These are phyloP conservation scores for Tineola bisselliella DNA, from an alignment of 2,888 invertebrate genomes.

Conservation along the genomic window DNA sequence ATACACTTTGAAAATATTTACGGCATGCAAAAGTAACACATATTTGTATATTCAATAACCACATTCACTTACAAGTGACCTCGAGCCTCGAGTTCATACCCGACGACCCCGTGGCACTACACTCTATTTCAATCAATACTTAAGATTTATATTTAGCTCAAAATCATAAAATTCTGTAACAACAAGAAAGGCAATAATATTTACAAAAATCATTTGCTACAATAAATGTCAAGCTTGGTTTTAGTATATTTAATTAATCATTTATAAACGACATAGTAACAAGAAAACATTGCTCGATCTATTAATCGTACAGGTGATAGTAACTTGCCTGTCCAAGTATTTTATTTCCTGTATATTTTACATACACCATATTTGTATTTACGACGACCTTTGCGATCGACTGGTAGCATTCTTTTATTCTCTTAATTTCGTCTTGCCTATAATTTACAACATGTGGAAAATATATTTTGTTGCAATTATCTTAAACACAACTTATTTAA, in stretches of 20 bases:
- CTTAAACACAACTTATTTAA: too few relatives aligned
- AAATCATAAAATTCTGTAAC: neutral
- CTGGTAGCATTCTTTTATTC: neutral
- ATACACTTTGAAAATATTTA: neutral
- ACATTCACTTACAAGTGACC: conserved; percentile 7
- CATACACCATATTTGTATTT: neutral
- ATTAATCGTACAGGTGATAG: neutral
- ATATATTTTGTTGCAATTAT: too few relatives aligned
- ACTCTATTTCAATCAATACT: neutral
- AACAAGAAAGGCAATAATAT: too few relatives aligned
- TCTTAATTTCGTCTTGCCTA: neutral
- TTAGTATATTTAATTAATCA: too few relatives aligned
- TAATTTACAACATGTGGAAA: too few relatives aligned
- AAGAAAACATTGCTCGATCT: neutral
- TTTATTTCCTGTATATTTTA: neutral
- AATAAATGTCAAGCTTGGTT: too few relatives aligned
- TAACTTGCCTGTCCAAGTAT: neutral
- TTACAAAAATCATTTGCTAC: too few relatives aligned
- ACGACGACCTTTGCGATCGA: neutral
- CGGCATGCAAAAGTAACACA: neutral
- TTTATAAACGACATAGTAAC: too few relatives aligned
- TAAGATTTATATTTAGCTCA: neutral
- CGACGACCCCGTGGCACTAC: conserved; percentile 2
- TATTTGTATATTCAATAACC: neutral
- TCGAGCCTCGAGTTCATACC: conserved; percentile 1